Evolutionary conservation across 2,888 invertebrate genomes (phyloP), one percentile per base, ranked within the genome.

Genomic region (Neuroscelio doddi): DNA sequence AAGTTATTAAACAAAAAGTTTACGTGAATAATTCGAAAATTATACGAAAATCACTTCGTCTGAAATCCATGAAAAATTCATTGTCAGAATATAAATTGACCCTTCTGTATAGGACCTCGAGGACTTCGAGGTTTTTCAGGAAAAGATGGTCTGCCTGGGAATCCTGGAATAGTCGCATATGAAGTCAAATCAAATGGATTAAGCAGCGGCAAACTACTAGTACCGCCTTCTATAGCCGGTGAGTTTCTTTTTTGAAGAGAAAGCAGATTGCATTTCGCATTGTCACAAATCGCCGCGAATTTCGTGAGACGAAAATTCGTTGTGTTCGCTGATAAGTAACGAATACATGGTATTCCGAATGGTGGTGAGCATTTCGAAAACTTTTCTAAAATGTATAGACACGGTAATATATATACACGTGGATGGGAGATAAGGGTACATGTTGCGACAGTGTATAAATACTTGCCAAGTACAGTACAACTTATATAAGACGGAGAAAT

Each of bases 171-270:
- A 46, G 90, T 90, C 53, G 92, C 94, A 0, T 95, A 92, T 88
- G 90, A 89, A 69, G 14, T 69, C 56, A 62, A 58, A 34, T 46
- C 90, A 72, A 91, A 91, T 56, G 89, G 66, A 73, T 58, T 51
- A 15, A 49, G 71, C 52, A 79, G 77, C 36, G 87, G 88, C 39
- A 89, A 93, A 67, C 86, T 94, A 30, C 89, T 95, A 27, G 91
- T 95, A 75, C 93, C 95, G n/a, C 95, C 96, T 26, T 91, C 93
- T 27, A 94, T 96, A 78, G 90, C 92, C 56, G 90, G 92, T 90
- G 81, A 85, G 85, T 67, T 16, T n/a, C 2, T 17, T 16, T 38
- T 17, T 9, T 2, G 38, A 3, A 7, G 10, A 36, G 12, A 14
- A 14, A 17, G 17, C 38, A 14, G 4, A n/a, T 9, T 12, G 38